Conservation (phyloP, 2,888 invertebrate genomes). For the Nemoura dubitans region DNA sequence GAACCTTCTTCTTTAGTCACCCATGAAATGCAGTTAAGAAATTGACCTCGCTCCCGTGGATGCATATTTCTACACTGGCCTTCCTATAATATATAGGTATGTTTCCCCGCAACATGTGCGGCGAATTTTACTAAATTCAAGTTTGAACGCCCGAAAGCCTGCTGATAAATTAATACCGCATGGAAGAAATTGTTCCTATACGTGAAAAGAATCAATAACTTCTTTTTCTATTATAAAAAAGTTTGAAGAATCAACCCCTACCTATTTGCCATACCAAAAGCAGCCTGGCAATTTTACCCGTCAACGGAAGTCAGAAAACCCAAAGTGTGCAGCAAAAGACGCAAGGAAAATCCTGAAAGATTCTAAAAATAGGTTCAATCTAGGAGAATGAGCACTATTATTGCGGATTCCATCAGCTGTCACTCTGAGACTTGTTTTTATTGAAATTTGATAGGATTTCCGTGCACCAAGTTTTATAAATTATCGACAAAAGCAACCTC, state of each 20-base stretch:
- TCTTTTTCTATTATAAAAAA: constrained; percentile 29
- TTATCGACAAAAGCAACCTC: neutral
- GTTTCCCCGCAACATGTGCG: constrained; percentile 24
- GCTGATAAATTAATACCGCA: constrained; percentile 34
- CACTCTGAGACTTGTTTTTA: constrained; percentile 12
- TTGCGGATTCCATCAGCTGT: constrained; percentile 19
- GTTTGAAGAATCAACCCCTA: constrained; percentile 31
- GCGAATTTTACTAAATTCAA: constrained; percentile 36
- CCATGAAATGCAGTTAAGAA: constrained; percentile 26
- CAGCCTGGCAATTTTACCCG: constrained; percentile 24
- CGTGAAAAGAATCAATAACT: constrained; percentile 38
- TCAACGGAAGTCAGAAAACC: constrained; percentile 22
- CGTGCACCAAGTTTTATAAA: neutral
- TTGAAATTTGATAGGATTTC: constrained; percentile 23
- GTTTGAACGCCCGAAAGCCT: constrained; percentile 24
- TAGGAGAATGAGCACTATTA: constrained; percentile 1
- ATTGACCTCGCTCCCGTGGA: constrained; percentile 1
- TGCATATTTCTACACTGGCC: neutral
- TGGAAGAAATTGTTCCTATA: constrained; percentile 34
- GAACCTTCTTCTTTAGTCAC: neutral
- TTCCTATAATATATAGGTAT: neutral
- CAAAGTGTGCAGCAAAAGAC: neutral
- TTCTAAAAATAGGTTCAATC: constrained; percentile 28
- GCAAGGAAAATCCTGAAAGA: neutral
- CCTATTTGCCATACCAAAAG: constrained; percentile 19